These are phyloP conservation scores for Gymnobelideus leadbeateri DNA, from an alignment of 2,113 vertebrate genomes.

Conservation along the genomic window DNA sequence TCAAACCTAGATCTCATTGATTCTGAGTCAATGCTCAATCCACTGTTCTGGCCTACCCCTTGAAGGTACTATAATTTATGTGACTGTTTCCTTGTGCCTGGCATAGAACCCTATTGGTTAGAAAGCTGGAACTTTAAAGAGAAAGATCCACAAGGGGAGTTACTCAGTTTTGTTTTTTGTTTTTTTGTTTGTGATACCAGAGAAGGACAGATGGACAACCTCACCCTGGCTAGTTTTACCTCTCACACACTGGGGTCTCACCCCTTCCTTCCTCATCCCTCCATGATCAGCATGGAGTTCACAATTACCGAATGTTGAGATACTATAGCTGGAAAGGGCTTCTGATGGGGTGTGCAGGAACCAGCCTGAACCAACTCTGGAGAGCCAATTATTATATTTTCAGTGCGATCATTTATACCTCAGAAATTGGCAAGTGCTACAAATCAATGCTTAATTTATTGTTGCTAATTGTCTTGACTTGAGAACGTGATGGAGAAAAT, in stretches of 20 bases:
- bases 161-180: neutral
- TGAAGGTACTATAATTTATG: neutral
- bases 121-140: neutral
- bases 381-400: neutral
- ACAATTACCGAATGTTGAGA: neutral
- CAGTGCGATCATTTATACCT: neutral
- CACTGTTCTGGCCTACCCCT: neutral
- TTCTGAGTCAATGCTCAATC: neutral
- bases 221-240: neutral
- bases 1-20: neutral
- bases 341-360: neutral
- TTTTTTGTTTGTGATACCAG: neutral
- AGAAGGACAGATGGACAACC: neutral
- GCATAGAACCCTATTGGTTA: neutral
- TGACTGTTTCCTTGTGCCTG: neutral
- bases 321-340: neutral
- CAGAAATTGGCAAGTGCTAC: neutral
- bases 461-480: neutral
- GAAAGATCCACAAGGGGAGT: neutral
- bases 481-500: neutral
- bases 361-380: neutral
- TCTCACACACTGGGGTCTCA: neutral
- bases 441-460: neutral
- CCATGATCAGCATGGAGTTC: neutral
- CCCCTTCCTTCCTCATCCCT: neutral